Percentiles rank a stretch among this genome's conserved stretches.
These are phyloP conservation scores for Bombus pyrosoma DNA, from an alignment of 1,140 invertebrate genomes.

Conservation along the genomic window DNA sequence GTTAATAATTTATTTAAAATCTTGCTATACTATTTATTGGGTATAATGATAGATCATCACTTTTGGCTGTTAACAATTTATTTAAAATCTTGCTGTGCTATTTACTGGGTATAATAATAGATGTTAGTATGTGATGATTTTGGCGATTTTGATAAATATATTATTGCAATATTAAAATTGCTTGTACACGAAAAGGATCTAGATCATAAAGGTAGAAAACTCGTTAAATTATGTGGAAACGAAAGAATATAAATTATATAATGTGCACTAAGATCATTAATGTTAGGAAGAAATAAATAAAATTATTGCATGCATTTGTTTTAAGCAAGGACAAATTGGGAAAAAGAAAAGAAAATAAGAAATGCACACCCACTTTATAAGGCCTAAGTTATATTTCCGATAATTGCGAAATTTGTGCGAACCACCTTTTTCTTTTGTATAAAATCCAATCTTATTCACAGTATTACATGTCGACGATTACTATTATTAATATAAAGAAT, in stretches of 20 bases:
- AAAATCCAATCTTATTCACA: neutral
- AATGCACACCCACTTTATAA: neutral
- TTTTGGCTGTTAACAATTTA: neutral
- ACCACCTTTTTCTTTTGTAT: neutral
- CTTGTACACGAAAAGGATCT: neutral
- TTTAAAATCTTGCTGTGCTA: slow-evolving; percentile 5
- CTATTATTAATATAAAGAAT: slow-evolving; percentile 11
- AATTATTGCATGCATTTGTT: slow-evolving; percentile 21
- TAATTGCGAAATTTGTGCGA: neutral
- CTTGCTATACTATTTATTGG: neutral
- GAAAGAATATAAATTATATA: neutral
- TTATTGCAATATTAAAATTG: slow-evolving; percentile 2
- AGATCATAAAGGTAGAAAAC: neutral
- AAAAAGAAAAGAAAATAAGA: neutral
- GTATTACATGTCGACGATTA: slow-evolving; percentile 21
- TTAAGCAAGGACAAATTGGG: neutral
- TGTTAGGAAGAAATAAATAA: neutral
- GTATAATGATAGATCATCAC: neutral
- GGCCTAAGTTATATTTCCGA: neutral
- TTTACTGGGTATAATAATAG: neutral
- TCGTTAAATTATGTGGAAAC: neutral
- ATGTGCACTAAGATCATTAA: slow-evolving; percentile 18
- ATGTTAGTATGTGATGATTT: neutral
- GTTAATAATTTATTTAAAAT: neutral
- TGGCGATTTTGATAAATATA: slow-evolving; percentile 10